Conservation (phyloP, 2,888 invertebrate genomes). For the Stegana nigrithorax region DNA sequence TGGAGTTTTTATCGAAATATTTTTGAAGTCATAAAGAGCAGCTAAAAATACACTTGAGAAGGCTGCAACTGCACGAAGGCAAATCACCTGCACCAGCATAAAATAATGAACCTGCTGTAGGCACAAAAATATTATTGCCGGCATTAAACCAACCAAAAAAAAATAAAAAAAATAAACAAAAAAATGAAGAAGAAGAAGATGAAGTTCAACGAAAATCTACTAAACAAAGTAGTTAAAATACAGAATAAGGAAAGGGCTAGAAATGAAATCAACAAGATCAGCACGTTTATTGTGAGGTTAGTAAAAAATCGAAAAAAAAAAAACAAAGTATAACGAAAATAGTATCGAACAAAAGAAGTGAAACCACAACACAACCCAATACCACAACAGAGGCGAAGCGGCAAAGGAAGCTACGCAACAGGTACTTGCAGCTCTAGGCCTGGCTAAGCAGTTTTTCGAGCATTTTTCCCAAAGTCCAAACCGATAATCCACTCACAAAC, state of each 20-base stretch:
- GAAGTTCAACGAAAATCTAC: too few relatives aligned
- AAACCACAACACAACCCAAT: neutral
- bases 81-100: constrained; percentile 69
- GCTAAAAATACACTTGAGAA: too few relatives aligned
- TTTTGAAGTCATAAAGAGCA: too few relatives aligned
- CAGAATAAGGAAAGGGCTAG: constrained; percentile 34
- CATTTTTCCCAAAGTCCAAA: constrained; percentile 3
- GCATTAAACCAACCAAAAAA: constrained; percentile 48
- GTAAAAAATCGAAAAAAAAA: constrained; percentile 8
- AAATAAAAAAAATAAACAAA: constrained; percentile 29
- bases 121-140: constrained; percentile 55
- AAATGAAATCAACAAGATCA: constrained; percentile 53
- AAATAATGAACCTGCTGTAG: constrained; percentile 63
- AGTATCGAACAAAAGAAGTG: constrained; percentile 2
- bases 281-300: too few relatives aligned
- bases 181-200: too few relatives aligned
- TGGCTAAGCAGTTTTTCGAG: neutral
- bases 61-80: too few relatives aligned
- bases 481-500: neutral
- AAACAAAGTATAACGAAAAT: constrained; percentile 5
- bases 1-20: too few relatives aligned
- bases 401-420: constrained; percentile 32
- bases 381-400: constrained; percentile 15
- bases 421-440: constrained; percentile 42
- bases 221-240: constrained; percentile 37